A percentile compares a stretch with the other conserved stretches of the same genome.
These are phyloP conservation scores for Agraylea sexmaculata DNA, from an alignment of 1,140 invertebrate species.

Conservation along the genomic window DNA sequence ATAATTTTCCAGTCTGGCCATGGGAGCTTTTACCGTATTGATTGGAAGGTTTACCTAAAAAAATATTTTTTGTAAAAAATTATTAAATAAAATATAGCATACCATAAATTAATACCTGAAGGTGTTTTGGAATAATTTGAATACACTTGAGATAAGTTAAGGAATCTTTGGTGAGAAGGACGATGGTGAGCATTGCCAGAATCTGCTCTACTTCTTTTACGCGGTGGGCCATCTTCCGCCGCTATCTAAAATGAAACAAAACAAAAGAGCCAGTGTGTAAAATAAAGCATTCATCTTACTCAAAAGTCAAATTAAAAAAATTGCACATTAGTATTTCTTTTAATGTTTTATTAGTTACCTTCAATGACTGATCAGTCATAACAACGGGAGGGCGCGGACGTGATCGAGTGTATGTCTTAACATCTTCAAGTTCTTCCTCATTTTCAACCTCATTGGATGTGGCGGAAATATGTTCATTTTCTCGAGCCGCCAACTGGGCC, in stretches of 20 bases:
- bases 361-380: constrained; percentile 34
- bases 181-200: constrained; percentile 30
- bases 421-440: constrained; percentile 26
- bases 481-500: constrained; percentile 35
- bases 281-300: background rate
- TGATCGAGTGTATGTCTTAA: constrained; percentile 18
- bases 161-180: constrained; percentile 34
- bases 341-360: constrained; percentile 22
- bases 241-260: constrained; percentile 10
- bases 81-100: constrained; percentile 2
- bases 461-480: constrained; percentile 30
- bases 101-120: constrained; percentile 23
- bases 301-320: background rate
- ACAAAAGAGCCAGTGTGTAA: background rate
- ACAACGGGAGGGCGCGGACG: constrained; percentile 27
- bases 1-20: constrained; percentile 12
- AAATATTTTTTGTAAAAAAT: background rate
- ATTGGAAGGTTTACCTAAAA: constrained; percentile 16
- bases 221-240: constrained; percentile 19
- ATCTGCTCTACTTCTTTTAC: constrained; percentile 37
- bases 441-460: constrained; percentile 22
- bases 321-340: background rate
- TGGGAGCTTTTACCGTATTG: constrained; percentile 15
- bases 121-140: constrained; percentile 36
- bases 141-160: constrained; percentile 38